Evolutionary conservation across 92 coral and sea anemone species (phyloP).

Genomic region (Ricordea florida): DNA sequence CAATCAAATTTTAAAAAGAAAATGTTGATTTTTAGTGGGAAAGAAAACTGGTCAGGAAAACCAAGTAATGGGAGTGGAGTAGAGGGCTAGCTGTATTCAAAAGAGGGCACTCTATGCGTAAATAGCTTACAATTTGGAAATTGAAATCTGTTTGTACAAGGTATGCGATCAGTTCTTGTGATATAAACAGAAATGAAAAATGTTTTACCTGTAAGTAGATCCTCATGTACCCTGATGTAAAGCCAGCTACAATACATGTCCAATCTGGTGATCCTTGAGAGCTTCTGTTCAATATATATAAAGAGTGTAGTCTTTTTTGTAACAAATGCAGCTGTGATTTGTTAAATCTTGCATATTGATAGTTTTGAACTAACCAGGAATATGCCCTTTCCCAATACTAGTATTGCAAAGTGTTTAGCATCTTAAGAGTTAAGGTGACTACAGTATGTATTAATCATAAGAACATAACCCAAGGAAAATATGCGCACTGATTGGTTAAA

Average conservation of each 20-base stretch:
- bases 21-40: neutral
- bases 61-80: no score
- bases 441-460: no score
- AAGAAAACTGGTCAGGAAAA: neutral
- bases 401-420: neutral
- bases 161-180: no score
- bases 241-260: constrained; percentile 99
- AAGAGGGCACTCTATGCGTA: no score
- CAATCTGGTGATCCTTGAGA: constrained; percentile 99
- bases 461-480: no score
- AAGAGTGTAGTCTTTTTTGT: no score
- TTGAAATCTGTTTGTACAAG: no score
- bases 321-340: neutral
- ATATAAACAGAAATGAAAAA: neutral
- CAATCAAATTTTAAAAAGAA: neutral
- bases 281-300: constrained; percentile 65
- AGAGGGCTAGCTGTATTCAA: no score
- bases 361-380: neutral
- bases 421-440: neutral
- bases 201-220: constrained; percentile 80
- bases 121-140: no score
- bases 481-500: no score
- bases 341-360: neutral
- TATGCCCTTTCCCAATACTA: neutral
- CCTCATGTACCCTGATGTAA: constrained; percentile 93